These are phyloP conservation scores for Sander lucioperca DNA, from an alignment of 2,113 vertebrate genomes.

Conservation along the genomic window DNA sequence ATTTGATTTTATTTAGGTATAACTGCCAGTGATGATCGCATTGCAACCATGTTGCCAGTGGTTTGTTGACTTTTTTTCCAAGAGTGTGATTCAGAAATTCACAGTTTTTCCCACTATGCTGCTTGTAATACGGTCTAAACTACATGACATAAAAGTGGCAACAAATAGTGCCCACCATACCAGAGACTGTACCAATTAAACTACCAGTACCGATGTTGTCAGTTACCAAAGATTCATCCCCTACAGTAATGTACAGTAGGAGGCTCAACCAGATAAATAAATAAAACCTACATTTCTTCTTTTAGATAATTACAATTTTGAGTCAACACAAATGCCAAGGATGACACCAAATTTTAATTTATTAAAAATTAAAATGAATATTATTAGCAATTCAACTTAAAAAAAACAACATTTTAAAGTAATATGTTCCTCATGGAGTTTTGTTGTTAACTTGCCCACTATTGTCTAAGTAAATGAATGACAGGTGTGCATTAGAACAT, in stretches of 20 bases:
- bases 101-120: background rate
- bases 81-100: background rate
- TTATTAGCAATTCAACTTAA: background rate
- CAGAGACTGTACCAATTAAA: background rate
- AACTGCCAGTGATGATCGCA: background rate
- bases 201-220: background rate
- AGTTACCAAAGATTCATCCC: background rate
- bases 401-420: background rate
- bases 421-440: background rate
- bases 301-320: background rate
- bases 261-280: background rate
- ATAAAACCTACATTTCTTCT: background rate
- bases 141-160: background rate
- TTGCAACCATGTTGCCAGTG: background rate
- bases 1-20: background rate
- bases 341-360: too few relatives aligned
- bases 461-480: slow-evolving; percentile 10
- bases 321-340: background rate
- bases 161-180: background rate
- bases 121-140: background rate
- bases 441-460: background rate
- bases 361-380: background rate
- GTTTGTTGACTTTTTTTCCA: background rate
- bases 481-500: slow-evolving; percentile 24
- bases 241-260: background rate